Conservation (phyloP, 2,888 invertebrate species). For the Lottia scabra region DNA sequence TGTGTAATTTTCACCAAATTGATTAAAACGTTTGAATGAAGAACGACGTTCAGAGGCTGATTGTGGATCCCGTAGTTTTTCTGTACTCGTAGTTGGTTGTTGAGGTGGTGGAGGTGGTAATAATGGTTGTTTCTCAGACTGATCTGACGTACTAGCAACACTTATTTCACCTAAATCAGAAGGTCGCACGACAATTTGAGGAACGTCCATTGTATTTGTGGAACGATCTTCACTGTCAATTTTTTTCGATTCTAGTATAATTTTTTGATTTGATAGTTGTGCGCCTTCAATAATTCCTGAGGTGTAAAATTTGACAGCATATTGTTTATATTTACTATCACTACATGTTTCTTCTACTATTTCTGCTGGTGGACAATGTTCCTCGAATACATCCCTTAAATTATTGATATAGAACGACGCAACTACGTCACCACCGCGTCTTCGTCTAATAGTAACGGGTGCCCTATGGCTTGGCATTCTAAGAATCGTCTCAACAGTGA, state of each 20-base stretch:
- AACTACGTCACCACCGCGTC: conserved; percentile 12
- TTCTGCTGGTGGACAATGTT: conserved; percentile 13
- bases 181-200: conserved; percentile 1
- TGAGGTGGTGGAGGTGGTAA: conserved; percentile 3
- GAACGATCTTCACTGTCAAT: neutral
- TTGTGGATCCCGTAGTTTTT: neutral
- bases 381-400: conserved; percentile 26
- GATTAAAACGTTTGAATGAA: neutral
- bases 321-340: conserved; percentile 9
- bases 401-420: conserved; percentile 17
- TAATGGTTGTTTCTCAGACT: neutral
- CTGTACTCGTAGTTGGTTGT: conserved; percentile 2
- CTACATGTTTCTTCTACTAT: conserved; percentile 2
- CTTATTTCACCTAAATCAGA: neutral
- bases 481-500: conserved; percentile 26
- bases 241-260: conserved; percentile 21
- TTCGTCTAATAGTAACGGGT: conserved; percentile 16
- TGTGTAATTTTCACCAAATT: neutral
- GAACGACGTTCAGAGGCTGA: neutral
- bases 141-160: neutral
- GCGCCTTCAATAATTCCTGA: conserved; percentile 32
- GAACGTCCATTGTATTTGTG: neutral
- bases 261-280: conserved; percentile 28
- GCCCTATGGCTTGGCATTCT: conserved; percentile 27
- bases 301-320: conserved; percentile 24